Evolutionary conservation across 2,888 invertebrate species (phyloP), one percentile per base, ranked within the genome.

Genomic region (Hartigia nigra): DNA sequence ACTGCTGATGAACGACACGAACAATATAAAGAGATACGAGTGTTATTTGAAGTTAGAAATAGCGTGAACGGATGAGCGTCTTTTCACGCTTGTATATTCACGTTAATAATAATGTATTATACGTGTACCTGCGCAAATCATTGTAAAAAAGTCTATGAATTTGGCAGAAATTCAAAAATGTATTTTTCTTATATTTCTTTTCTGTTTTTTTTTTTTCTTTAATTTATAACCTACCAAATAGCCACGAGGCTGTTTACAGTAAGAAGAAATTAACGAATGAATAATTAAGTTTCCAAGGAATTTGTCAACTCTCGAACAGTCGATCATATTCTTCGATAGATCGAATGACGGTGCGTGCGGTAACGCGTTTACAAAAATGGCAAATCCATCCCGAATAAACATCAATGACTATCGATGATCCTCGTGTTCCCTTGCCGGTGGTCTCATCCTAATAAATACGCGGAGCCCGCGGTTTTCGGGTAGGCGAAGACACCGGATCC

Each of bases 401-500:
- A 23, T 55, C 55, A 55, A 23, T 55, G 55, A 55, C 55, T 23
- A 55, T 72, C 72, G 72, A 72, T 72, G 75, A 37, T 36, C 75
- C 72, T 11, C 72, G 31, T 31, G 5, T 9, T 31, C 12, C 31
- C 31, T 31, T 75, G 34, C 36, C 75, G 32, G 37, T 32, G 75
- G 34, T 37, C 75, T 75, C 31, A 23, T 75, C 36, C 36, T 35
- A 37, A n/a, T 75, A 36, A 35, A 72, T 72, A 23, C 72, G 72
- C 14, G 69, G 69, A 69, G 69, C 23, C 23, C 14, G n/a, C 72
- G 75, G 79, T 78, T 87, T 87, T 87, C 82, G 86, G 85, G 82
- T 83, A 84, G 82, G 79, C 82, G 85, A 86, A 84, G 86, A 87
- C 85, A 85, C 84, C 86, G 83, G 84, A 85, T 84, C 82, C 82